phyloP scores from a whole-genome alignment of 2,113 vertebrate species.

The Ascaphus truei region DNA sequence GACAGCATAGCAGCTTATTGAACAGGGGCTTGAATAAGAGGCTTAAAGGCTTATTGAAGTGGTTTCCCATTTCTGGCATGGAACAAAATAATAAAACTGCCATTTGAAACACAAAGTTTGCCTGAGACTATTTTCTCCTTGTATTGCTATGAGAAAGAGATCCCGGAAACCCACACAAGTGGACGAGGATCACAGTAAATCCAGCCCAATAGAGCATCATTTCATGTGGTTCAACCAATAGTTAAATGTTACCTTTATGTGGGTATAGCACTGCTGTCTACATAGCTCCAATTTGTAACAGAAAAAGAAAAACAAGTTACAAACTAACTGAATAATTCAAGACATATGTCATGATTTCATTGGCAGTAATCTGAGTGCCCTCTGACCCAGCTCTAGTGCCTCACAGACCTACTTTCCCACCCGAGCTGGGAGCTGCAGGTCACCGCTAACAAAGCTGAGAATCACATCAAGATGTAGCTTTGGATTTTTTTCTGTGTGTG shows the following conservation, averaged over 20 bases:
- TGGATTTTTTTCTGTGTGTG: constrained; percentile 29
- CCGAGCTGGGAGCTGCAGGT: constrained; percentile 22
- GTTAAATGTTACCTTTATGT: neutral
- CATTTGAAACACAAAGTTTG: neutral
- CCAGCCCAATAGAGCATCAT: neutral
- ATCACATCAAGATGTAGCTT: constrained; percentile 28
- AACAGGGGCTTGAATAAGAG: too few relatives aligned
- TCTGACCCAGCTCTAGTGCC: constrained; percentile 17
- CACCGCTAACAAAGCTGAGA: neutral
- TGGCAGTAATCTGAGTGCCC: constrained; percentile 20
- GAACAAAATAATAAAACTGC: too few relatives aligned
- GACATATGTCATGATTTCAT: constrained; percentile 32
- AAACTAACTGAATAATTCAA: constrained; percentile 28
- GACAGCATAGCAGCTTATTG: too few relatives aligned
- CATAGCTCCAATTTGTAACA: constrained; percentile 15
- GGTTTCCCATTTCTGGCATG: neutral
- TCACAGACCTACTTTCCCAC: constrained; percentile 9
- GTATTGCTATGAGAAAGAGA: neutral
- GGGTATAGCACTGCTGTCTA: neutral
- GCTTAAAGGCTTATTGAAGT: too few relatives aligned
- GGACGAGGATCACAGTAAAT: neutral
- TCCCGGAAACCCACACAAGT: neutral
- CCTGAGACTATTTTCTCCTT: neutral
- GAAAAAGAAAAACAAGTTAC: constrained; percentile 23
- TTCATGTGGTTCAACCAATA: neutral